Evolutionary conservation across 2,797 vertebrate genomes (phyloP).

Genomic region (Pangasius sanitwongsei): DNA sequence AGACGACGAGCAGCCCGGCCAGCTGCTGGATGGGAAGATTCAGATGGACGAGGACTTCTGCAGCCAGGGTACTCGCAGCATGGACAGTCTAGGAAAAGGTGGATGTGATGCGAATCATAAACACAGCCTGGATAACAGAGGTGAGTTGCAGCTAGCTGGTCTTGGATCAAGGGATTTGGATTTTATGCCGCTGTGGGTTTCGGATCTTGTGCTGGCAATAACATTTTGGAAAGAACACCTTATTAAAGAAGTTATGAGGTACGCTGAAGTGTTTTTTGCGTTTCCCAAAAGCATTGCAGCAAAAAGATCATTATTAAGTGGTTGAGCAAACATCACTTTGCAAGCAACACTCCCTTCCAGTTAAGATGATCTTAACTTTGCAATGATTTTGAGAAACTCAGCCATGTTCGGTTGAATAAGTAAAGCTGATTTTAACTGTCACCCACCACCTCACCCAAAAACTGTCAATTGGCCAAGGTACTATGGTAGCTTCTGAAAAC

Average conservation of each 20-base stretch:
- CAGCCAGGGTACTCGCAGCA: conserved; percentile 60
- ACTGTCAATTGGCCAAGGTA: background rate
- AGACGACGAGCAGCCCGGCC: conserved; percentile 81
- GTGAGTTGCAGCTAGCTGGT: conserved; percentile 67
- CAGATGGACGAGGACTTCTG: conserved; percentile 64
- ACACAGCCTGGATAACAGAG: conserved; percentile 86
- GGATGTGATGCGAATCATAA: conserved; percentile 79
- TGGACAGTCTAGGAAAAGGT: conserved; percentile 82
- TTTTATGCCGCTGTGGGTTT: background rate
- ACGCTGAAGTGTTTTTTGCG: background rate
- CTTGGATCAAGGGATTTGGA: background rate
- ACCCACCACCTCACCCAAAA: background rate
- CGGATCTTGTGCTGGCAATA: background rate
- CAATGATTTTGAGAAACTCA: background rate
- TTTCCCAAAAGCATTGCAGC: background rate
- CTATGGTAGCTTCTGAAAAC: background rate
- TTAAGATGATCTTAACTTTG: background rate
- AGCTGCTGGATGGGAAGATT: conserved; percentile 68
- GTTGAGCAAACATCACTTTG: background rate
- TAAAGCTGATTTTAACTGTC: background rate
- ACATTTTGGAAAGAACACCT: background rate
- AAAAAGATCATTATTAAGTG: background rate
- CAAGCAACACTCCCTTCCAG: background rate
- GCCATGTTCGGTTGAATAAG: background rate
- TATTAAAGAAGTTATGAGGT: background rate